Percentiles rank a stretch among this genome's conserved stretches.
These are phyloP conservation scores for Gryon sp. DNA, from an alignment of 1,140 invertebrate species.

Conservation along the genomic window DNA sequence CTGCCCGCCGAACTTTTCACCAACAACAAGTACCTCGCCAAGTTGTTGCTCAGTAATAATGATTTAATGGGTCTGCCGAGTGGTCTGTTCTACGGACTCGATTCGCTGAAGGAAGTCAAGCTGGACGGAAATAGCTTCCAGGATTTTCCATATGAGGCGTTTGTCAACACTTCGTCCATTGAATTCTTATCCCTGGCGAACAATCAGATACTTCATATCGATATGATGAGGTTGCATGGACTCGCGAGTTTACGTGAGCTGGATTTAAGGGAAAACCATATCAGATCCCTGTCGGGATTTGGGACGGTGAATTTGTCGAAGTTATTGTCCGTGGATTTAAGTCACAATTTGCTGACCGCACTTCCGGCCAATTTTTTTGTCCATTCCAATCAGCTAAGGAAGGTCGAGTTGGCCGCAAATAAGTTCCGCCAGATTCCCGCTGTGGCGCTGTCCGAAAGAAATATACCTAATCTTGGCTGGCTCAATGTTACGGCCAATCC, in stretches of 20 bases:
- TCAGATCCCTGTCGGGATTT: slow-evolving; percentile 88
- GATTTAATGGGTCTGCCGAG: slow-evolving; percentile 83
- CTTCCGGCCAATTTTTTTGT: slow-evolving; percentile 90
- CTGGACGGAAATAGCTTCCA: slow-evolving; percentile 86
- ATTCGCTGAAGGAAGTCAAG: slow-evolving; percentile 87
- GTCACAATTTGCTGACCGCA: slow-evolving; percentile 86
- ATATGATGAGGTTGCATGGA: slow-evolving; percentile 87
- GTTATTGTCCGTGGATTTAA: slow-evolving; percentile 86
- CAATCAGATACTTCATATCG: slow-evolving; percentile 86
- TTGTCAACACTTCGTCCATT: slow-evolving; percentile 86
- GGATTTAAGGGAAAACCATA: slow-evolving; percentile 86
- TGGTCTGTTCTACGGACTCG: slow-evolving; percentile 84
- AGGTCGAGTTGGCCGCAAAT: slow-evolving; percentile 90
- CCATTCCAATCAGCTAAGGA: slow-evolving; percentile 84
- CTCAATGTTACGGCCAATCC: slow-evolving; percentile 92
- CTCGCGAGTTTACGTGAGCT: slow-evolving; percentile 86
- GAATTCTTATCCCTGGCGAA: slow-evolving; percentile 86
- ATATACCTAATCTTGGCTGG: slow-evolving; percentile 85
- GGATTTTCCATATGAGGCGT: slow-evolving; percentile 87
- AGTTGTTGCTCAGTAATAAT: slow-evolving; percentile 87
- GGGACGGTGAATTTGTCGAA: slow-evolving; percentile 86
- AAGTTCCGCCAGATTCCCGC: slow-evolving; percentile 90
- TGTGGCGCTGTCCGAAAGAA: slow-evolving; percentile 86
- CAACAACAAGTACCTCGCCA: slow-evolving; percentile 86
- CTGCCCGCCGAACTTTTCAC: slow-evolving; percentile 86